A percentile compares a stretch with the other conserved stretches of the same genome.
Evolutionary conservation across 2,797 vertebrate genomes (phyloP).

Genomic region (Syngnathus rostellatus): DNA sequence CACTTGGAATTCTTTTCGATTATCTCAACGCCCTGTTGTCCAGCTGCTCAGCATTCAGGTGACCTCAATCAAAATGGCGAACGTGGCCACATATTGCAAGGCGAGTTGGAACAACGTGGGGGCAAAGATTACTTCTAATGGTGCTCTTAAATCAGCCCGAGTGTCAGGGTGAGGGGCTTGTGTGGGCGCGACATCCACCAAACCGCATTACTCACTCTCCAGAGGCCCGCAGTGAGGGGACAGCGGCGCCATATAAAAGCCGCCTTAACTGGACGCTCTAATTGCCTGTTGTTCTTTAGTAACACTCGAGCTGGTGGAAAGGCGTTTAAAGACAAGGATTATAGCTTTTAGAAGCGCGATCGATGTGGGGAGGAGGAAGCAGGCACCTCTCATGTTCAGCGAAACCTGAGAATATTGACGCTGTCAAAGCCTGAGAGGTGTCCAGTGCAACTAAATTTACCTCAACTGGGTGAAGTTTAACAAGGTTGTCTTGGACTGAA

Average conservation of each 20-base stretch:
- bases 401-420: constrained; percentile 24
- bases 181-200: constrained; percentile 6
- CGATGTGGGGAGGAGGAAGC: constrained; percentile 8
- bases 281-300: constrained; percentile 28
- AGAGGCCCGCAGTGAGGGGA: constrained; percentile 13
- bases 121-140: constrained; percentile 21
- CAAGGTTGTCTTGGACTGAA: constrained; percentile 5
- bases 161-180: constrained; percentile 18
- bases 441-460: constrained; percentile 2
- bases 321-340: constrained; percentile 15
- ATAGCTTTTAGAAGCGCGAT: constrained; percentile 22
- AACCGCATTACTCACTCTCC: constrained; percentile 17
- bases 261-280: constrained; percentile 21
- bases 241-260: constrained; percentile 7
- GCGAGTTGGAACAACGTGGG: constrained; percentile 1
- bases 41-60: constrained; percentile 23
- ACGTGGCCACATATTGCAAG: constrained; percentile 8
- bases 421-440: constrained; percentile 8
- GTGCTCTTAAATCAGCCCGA: constrained; percentile 20
- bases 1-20: constrained; percentile 20
- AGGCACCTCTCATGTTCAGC: constrained; percentile 4
- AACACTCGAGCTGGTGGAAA: constrained; percentile 13
- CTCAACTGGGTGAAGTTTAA: constrained; percentile 6
- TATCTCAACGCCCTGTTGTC: constrained; percentile 14
- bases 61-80: constrained; percentile 8